A percentile compares a stretch with the other conserved stretches of the same genome.
Evolutionary conservation across 2,113 vertebrate species (phyloP).

Genomic region (Apodemus sylvaticus): DNA sequence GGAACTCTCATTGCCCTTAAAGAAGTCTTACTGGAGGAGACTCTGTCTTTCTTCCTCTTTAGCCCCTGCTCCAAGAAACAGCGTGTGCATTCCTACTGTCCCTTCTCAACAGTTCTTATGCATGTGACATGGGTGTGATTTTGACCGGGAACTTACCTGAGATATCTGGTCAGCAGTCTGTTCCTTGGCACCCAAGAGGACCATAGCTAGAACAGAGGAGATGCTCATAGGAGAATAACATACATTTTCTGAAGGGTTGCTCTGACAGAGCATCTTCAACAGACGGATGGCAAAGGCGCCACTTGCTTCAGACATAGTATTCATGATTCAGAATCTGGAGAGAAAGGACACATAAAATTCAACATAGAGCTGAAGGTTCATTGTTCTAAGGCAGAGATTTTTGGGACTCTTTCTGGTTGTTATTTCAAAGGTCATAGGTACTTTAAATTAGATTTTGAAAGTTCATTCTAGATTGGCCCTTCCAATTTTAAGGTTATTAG

Average conservation of each 20-base stretch:
- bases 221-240: conserved; percentile 92
- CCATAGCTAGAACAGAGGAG: conserved; percentile 92
- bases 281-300: conserved; percentile 88
- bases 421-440: background rate
- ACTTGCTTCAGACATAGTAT: conserved; percentile 83
- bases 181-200: conserved; percentile 88
- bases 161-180: conserved; percentile 88
- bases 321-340: conserved; percentile 84
- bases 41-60: background rate
- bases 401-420: background rate
- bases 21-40: background rate
- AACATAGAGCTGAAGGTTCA: background rate
- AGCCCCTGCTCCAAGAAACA: background rate
- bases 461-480: background rate
- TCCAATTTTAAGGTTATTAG: background rate
- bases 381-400: fast-evolving
- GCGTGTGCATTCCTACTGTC: too few relatives aligned
- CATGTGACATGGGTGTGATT: background rate
- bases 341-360: background rate
- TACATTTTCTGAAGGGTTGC: conserved; percentile 79
- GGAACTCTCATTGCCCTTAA: background rate
- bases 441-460: background rate
- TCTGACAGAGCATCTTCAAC: conserved; percentile 84
- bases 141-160: conserved; percentile 83
- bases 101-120: background rate